These are phyloP conservation scores for Rhizomys pruinosus DNA, from an alignment of 2,113 vertebrate species.

Conservation along the genomic window DNA sequence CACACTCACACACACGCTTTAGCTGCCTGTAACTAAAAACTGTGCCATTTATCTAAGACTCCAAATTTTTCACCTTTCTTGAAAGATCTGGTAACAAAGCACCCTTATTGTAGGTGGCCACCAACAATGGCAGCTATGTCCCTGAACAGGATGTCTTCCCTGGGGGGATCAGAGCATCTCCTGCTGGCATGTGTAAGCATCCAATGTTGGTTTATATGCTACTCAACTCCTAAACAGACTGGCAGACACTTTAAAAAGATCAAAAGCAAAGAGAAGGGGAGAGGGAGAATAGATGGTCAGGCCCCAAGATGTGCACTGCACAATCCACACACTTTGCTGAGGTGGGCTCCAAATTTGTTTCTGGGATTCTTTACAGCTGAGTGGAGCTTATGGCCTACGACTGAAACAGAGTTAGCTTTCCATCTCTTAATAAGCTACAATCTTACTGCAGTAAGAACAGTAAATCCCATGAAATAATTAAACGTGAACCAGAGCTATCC, in stretches of 20 bases:
- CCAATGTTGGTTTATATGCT: neutral
- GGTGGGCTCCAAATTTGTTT: neutral
- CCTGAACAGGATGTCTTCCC: neutral
- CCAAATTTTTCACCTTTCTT: slow-evolving; percentile 21
- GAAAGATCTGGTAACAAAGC: neutral
- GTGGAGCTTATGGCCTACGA: neutral
- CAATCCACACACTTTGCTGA: neutral
- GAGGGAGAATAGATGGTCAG: neutral
- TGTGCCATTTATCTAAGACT: neutral
- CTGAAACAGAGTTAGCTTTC: slow-evolving; percentile 8
- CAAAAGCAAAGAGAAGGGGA: neutral
- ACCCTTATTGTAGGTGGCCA: neutral
- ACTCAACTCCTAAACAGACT: neutral
- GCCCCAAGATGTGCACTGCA: neutral
- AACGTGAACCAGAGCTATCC: neutral
- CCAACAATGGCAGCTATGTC: neutral
- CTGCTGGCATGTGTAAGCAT: neutral
- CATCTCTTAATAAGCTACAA: neutral
- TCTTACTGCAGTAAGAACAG: neutral
- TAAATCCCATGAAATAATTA: slow-evolving; percentile 9
- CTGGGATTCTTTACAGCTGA: neutral
- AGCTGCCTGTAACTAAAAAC: neutral
- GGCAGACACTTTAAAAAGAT: neutral
- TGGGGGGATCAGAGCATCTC: neutral
- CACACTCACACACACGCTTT: neutral